Base-by-base conservation (phyloP, 2,888 invertebrate genomes). In the Chelonus formosanus region DNA sequence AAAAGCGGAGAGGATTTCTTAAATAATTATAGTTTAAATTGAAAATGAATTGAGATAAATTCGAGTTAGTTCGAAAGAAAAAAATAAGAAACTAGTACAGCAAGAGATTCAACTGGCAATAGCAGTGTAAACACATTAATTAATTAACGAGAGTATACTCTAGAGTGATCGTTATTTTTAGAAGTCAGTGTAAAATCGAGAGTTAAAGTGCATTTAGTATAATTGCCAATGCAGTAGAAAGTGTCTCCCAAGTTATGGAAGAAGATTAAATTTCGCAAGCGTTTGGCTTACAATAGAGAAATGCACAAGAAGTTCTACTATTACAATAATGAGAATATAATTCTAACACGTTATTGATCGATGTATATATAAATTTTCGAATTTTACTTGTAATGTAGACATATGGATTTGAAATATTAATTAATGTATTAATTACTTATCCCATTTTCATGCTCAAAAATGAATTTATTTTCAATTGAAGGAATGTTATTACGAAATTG, bases 121-220 rank as follows among this genome's bases (percentile, higher is more conserved):
- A 58, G 35, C 45, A 62, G 64, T 68, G 72, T 74, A 73, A 74
- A 73, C 74, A 75, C 73, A 75, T 75, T 73, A 73, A 75, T 75
- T 75, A 75, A 75, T 73, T 75, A 74, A 72, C 70, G 65, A 63
- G 59, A 63, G 57, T 54, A 43, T 43, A 52, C 10, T 64, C 63
- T 54, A 54, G 45, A 45, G 50, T 40, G 61, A n/a, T 62, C 67
- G 67, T 70, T 71, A 69, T 70, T 70, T 62, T 59, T 63, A 66
- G 59, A 36, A 45, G 68, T 67, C 67, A 52, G 59, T 63, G 63
- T 60, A 69, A 68, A 65, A 74, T 65, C 68, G 67, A 62, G 67
- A 71, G 56, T 69, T 71, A 67, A 66, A 69, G 67, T 64, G 67
- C 74, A 72, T 74, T 75, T 74, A 75, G 73, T 70, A 69, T 75